phyloP scores from a whole-genome alignment of 2,888 invertebrate species.

The Pseudococcus jackbeardsleyi region DNA sequence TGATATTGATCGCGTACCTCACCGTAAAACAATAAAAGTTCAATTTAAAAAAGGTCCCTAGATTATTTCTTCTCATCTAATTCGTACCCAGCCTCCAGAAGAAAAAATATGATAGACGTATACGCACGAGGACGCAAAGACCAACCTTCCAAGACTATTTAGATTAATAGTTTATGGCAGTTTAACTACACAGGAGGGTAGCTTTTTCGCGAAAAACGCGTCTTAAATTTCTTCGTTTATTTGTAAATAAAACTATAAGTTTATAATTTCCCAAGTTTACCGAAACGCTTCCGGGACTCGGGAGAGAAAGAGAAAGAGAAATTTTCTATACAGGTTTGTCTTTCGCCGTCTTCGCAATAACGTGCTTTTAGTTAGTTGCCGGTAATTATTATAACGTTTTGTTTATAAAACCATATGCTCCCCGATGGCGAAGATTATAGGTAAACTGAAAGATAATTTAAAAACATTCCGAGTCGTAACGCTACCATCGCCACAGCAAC shows the following conservation, averaged over 20 bases:
- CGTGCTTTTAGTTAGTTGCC: neutral
- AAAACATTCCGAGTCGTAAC: neutral
- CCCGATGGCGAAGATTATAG: constrained; percentile 9
- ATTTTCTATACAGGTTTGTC: neutral
- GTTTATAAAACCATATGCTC: constrained; percentile 3
- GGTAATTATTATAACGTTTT: constrained; percentile 18
- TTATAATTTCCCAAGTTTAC: constrained; percentile 33
- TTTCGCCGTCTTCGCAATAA: neutral
- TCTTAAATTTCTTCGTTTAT: constrained; percentile 38
- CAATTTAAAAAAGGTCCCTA: neutral
- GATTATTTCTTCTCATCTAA: neutral
- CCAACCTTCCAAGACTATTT: neutral
- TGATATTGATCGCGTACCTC: neutral
- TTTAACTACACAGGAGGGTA: neutral
- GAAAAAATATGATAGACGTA: too few species aligned
- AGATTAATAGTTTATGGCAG: constrained; percentile 33
- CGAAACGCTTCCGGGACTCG: constrained; percentile 23
- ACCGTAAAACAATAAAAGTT: neutral
- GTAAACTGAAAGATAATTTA: neutral
- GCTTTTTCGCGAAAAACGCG: neutral
- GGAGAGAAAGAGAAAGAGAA: neutral
- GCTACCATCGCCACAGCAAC: too few species aligned
- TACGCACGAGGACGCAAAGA: too few species aligned
- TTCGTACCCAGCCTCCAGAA: neutral
- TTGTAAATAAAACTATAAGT: constrained; percentile 18